Conservation (phyloP, 64 coral and sea anemone genomes). For the Exaiptasia diaphana region DNA sequence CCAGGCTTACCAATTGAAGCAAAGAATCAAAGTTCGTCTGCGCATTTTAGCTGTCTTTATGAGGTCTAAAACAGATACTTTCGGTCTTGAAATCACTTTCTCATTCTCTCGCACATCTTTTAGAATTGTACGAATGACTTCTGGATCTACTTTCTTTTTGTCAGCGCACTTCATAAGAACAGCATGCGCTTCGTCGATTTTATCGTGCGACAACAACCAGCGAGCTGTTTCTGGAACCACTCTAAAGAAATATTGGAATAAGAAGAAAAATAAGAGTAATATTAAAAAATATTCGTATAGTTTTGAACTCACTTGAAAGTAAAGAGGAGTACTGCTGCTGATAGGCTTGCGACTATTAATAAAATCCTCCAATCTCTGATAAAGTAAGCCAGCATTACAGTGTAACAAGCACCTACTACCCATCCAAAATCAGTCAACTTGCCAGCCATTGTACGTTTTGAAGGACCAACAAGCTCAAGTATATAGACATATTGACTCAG, state of each 20-base stretch:
- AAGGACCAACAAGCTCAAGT: constrained; percentile 62
- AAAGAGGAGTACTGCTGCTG: constrained; percentile 31
- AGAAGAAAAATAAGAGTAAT: not conserved
- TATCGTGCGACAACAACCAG: constrained; percentile 43
- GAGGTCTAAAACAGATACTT: constrained; percentile 36
- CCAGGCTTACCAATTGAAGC: constrained; percentile 79
- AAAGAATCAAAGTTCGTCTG: constrained; percentile 62
- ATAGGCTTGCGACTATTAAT: constrained; percentile 50
- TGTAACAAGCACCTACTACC: constrained; percentile 47
- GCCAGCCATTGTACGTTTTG: constrained; percentile 64
- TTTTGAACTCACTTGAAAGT: not conserved
- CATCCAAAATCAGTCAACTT: constrained; percentile 74
- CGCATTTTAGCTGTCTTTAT: constrained; percentile 66
- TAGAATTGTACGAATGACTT: constrained; percentile 13
- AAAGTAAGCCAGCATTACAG: constrained; percentile 50
- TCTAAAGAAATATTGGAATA: constrained; percentile 7
- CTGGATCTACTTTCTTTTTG: constrained; percentile 10
- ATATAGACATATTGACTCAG: constrained; percentile 58
- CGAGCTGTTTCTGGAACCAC: constrained; percentile 54
- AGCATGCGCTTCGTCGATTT: constrained; percentile 47
- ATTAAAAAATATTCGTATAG: not conserved
- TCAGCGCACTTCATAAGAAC: constrained; percentile 53
- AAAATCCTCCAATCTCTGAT: constrained; percentile 76
- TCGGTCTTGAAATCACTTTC: not conserved
- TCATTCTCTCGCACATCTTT: not conserved